Percentiles rank a stretch among this genome's conserved stretches.
Conservation (phyloP, 2,113 vertebrate species). For the Deroptyus accipitrinus region DNA sequence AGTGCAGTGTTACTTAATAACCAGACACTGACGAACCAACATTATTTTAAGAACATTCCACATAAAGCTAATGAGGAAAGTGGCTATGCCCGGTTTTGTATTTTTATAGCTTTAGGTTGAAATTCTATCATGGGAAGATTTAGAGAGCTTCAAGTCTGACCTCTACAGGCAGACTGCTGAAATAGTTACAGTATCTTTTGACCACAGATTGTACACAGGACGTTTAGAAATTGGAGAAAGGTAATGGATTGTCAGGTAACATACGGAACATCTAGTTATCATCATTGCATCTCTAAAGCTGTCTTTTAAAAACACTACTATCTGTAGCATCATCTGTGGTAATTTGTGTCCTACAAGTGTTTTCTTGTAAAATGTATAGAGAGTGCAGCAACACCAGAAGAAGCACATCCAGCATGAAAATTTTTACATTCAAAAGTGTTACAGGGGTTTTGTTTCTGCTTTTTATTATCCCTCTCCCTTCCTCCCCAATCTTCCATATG, state of each 20-base stretch:
- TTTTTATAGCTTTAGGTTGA: conserved; percentile 4
- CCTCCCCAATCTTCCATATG: background rate
- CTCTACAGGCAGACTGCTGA: conserved; percentile 76
- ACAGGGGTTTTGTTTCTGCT: background rate
- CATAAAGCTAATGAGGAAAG: conserved; percentile 12
- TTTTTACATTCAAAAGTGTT: background rate
- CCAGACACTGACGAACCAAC: background rate
- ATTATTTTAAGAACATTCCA: background rate
- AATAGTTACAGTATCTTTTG: conserved; percentile 6
- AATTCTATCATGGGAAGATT: background rate
- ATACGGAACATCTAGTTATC: background rate
- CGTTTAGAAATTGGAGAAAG: background rate
- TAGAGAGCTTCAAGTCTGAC: conserved; percentile 79
- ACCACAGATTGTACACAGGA: accelerated
- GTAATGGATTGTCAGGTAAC: background rate
- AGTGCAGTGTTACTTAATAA: background rate
- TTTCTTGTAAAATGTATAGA: background rate
- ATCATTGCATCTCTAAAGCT: background rate
- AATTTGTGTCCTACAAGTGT: background rate
- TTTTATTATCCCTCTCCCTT: conserved; percentile 4
- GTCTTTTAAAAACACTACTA: background rate
- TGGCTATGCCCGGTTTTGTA: background rate
- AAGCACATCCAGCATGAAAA: background rate
- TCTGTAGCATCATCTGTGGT: background rate
- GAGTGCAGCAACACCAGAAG: background rate